A percentile compares a stretch with the other conserved stretches of the same genome.
phyloP scores from a whole-genome alignment of 1,140 invertebrate genomes.

The Harpegnathos saltator region DNA sequence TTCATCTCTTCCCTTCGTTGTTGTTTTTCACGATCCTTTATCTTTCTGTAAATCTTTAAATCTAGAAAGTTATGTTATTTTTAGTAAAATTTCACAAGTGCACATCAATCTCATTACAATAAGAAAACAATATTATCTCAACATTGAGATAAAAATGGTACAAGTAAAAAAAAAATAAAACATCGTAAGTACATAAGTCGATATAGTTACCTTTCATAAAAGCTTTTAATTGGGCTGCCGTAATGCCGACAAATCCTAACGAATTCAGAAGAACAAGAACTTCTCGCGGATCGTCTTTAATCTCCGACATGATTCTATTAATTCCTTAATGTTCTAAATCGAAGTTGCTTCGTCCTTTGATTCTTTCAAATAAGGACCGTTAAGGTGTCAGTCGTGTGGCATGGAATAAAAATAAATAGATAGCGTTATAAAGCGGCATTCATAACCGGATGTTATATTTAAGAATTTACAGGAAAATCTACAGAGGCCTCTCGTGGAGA shows the following conservation, averaged over 20 bases:
- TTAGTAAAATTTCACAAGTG: conserved; percentile 42
- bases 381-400: not conserved
- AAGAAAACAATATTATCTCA: not conserved
- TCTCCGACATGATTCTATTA: conserved; percentile 45
- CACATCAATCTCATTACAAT: not conserved
- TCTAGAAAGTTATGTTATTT: conserved; percentile 71
- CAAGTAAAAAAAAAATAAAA: conserved; percentile 9
- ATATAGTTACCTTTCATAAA: conserved; percentile 84
- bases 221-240: conserved; percentile 81
- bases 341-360: not conserved
- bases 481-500: too few species aligned
- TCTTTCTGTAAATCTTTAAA: conserved; percentile 82
- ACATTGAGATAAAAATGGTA: not conserved
- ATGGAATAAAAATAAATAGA: not conserved
- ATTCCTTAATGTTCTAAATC: conserved; percentile 24
- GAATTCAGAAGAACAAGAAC: conserved; percentile 82
- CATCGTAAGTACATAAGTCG: not conserved
- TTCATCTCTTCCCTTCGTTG: conserved; percentile 79
- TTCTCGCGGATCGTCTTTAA: conserved; percentile 81
- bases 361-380: conserved; percentile 28
- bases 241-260: conserved; percentile 82
- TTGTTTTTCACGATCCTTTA: conserved; percentile 79
- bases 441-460: too few species aligned
- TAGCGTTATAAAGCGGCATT: too few species aligned
- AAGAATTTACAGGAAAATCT: too few species aligned